These are phyloP conservation scores for Aleiodes testaceus DNA, from an alignment of 2,888 invertebrate species.

Conservation along the genomic window DNA sequence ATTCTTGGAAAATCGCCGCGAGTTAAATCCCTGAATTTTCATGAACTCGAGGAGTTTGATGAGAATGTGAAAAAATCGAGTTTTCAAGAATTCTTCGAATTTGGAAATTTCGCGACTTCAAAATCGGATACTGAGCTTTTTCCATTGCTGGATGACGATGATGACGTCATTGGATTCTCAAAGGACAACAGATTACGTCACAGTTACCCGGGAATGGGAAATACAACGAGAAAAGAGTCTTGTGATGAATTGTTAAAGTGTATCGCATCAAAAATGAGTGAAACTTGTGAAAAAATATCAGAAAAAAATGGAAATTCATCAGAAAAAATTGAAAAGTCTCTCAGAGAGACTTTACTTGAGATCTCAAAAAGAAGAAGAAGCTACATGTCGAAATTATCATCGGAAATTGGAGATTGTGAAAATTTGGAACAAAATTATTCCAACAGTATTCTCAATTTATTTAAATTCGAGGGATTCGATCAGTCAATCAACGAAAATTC, in stretches of 20 bases:
- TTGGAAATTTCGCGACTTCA: slow-evolving; percentile 6
- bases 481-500: background rate
- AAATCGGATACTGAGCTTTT: slow-evolving; percentile 28
- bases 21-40: background rate
- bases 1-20: background rate
- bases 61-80: background rate
- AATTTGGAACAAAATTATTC: background rate
- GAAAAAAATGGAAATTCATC: background rate
- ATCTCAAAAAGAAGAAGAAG: slow-evolving; percentile 16
- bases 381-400: background rate
- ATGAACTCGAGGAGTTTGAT: background rate
- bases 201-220: slow-evolving; percentile 33
- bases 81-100: background rate
- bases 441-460: background rate
- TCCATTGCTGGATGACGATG: background rate
- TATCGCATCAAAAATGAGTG: slow-evolving; percentile 7
- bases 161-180: slow-evolving; percentile 1
- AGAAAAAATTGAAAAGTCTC: background rate
- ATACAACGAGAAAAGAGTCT: slow-evolving; percentile 34
- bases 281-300: background rate
- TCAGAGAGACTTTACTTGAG: slow-evolving; percentile 27
- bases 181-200: slow-evolving; percentile 20
- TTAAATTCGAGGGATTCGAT: background rate
- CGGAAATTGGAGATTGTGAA: background rate
- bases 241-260: slow-evolving; percentile 32